These are phyloP conservation scores for Agrenia bidenticulata DNA, from an alignment of 2,888 invertebrate species.

Conservation along the genomic window DNA sequence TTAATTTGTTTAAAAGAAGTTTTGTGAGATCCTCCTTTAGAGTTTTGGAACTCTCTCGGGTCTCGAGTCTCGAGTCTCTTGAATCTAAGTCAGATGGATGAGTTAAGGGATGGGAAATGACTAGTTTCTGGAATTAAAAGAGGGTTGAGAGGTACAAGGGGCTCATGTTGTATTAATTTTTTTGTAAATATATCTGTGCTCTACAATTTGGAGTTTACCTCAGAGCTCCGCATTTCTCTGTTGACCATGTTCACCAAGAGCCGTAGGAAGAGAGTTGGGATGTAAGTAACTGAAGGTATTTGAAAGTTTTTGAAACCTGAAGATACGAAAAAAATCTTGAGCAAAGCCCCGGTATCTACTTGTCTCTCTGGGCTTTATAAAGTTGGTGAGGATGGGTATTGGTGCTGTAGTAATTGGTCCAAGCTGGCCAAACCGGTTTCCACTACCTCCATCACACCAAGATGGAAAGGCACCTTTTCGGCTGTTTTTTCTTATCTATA, in stretches of 20 bases:
- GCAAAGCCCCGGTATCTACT: too few species aligned
- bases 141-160: constrained; percentile 13
- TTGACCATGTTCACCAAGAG: too few species aligned
- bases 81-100: neutral
- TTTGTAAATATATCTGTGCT: neutral
- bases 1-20: constrained; percentile 4
- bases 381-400: neutral
- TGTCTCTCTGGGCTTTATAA: too few species aligned
- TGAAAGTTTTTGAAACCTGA: too few species aligned
- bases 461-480: too few species aligned
- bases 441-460: too few species aligned
- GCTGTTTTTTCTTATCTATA: neutral
- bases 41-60: neutral
- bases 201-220: too few species aligned
- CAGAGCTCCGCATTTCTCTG: too few species aligned
- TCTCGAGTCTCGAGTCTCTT: neutral
- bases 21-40: neutral
- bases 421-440: constrained; percentile 15
- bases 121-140: constrained; percentile 36
- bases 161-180: neutral
- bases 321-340: too few species aligned
- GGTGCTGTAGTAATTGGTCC: constrained; percentile 9
- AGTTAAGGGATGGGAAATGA: constrained; percentile 26
- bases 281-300: too few species aligned
- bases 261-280: too few species aligned